phyloP scores from a whole-genome alignment of 2,113 vertebrate genomes.

The Rhabdornis inornatus region DNA sequence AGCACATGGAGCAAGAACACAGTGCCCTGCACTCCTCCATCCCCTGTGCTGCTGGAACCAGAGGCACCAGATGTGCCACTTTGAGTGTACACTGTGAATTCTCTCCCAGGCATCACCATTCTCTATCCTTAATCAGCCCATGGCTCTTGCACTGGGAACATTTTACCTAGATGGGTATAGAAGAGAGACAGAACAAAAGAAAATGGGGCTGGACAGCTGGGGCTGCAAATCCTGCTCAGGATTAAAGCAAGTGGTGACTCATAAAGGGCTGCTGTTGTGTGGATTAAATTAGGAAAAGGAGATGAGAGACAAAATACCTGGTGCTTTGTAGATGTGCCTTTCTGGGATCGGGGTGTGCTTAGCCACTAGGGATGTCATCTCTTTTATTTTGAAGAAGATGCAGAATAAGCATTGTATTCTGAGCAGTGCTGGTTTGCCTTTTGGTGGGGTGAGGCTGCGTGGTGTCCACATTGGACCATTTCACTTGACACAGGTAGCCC shows the following conservation, averaged over 20 bases:
- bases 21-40: not conserved
- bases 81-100: not conserved
- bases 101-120: not conserved
- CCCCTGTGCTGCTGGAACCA: not conserved
- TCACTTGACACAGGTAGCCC: not conserved
- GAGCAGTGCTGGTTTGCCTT: not conserved
- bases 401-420: not conserved
- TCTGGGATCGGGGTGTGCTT: not conserved
- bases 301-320: not conserved
- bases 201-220: not conserved
- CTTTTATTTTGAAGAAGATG: not conserved
- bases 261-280: not conserved
- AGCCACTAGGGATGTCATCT: not conserved
- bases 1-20: not conserved
- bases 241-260: not conserved
- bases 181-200: not conserved
- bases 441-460: accelerated
- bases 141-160: not conserved
- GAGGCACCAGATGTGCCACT: accelerated
- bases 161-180: not conserved
- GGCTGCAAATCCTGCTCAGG: not conserved
- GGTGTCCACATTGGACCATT: not conserved
- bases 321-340: not conserved
- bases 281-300: not conserved
- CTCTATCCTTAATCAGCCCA: not conserved